These are phyloP conservation scores for Chloroceryle inda DNA, from an alignment of 2,797 vertebrate species.

Conservation along the genomic window DNA sequence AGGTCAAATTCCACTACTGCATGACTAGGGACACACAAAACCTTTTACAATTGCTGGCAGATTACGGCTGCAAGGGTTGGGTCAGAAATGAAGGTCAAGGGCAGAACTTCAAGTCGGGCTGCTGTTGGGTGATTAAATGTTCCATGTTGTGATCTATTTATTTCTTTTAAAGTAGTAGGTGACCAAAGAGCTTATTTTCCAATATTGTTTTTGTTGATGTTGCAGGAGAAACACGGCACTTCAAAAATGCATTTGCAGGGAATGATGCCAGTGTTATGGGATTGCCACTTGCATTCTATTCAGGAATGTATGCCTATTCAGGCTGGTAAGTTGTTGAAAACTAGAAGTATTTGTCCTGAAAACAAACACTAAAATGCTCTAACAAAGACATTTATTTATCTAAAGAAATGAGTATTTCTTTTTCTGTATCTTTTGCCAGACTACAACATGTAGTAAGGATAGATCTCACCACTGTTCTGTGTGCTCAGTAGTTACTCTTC, in stretches of 20 bases:
- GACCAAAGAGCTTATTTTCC: neutral
- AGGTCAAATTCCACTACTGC: neutral
- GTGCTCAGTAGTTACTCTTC: neutral
- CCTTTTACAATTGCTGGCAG: neutral
- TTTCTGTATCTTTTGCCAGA: neutral
- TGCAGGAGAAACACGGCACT: conserved; percentile 91
- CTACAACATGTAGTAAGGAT: neutral
- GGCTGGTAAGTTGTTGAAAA: conserved; percentile 88
- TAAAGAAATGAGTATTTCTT: neutral
- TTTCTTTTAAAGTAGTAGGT: neutral
- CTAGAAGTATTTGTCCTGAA: neutral
- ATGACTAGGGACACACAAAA: neutral
- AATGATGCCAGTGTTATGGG: conserved; percentile 84
- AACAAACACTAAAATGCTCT: neutral
- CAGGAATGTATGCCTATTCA: conserved; percentile 97
- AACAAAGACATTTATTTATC: neutral
- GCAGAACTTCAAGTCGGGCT: neutral
- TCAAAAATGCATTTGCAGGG: conserved; percentile 91
- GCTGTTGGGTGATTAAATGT: neutral
- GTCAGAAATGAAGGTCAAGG: neutral
- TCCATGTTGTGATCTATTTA: neutral
- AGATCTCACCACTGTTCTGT: neutral
- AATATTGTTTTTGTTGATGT: conserved; percentile 34
- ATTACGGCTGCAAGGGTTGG: neutral
- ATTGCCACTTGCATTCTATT: conserved; percentile 95